Base-by-base conservation (phyloP, 2,113 vertebrate genomes). In the Redunca redunca region DNA sequence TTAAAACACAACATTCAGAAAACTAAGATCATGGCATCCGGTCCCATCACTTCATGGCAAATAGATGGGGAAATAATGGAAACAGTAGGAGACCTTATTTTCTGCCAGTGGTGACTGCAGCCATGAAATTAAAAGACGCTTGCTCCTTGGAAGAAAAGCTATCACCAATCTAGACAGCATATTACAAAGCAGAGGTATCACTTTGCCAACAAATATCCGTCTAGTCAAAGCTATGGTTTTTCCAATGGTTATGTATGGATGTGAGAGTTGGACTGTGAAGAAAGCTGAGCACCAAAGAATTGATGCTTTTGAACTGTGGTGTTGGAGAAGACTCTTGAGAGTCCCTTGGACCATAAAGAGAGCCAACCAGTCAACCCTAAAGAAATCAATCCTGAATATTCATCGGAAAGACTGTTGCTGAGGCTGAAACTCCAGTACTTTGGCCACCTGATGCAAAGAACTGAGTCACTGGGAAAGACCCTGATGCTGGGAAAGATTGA, bases 221-320 rank as follows among this genome's bases (percentile, higher is more conserved):
- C 33, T 67, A 21, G n/a, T 67, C 64, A 67, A 67, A 36, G 8
- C 64, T 67, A 21, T 67, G 16, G 17, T 36, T 67, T 67, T 67
- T n/a, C 33, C 33, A 36, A 16, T 67, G 2, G 33, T 67, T 17
- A 36, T 36, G 33, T 36, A 21, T 36, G 33, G 33, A 36, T 36
- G 64, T 67, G 33, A 67, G 33, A 21, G 33, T 67, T 71, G 17
- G n/a, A 21, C 33, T 71, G 9, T 71, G n/a, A 71, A 71, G 64
- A 71, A 71, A 36, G 33, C 19, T 71, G n/a, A 71, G n/a, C 0
- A 0, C n/a, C 0, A 0, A 71, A 36, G 64, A 64, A 36, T 11
- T 71, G 64, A 71, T 71, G 33, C 7, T 21, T 71, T 71, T 71
- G 64, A 67, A 67, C 64, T 67, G 64, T 67, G 64, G n/a, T 67